phyloP scores from a whole-genome alignment of 2,888 invertebrate species.

The Piscicola geometra region DNA sequence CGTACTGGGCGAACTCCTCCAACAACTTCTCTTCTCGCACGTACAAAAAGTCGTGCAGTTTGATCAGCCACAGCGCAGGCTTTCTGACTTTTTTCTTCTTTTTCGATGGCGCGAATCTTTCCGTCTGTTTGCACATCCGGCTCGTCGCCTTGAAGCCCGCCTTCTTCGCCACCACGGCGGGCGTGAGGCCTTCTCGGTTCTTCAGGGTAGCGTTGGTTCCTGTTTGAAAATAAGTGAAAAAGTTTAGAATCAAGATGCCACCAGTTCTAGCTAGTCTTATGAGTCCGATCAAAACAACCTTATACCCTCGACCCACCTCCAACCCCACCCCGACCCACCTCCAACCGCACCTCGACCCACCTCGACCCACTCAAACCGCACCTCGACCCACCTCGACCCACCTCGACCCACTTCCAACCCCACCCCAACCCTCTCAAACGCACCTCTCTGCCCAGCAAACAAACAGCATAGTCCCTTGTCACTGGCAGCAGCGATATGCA shows the following conservation, averaged over 20 bases:
- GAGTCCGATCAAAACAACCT: too few relatives aligned
- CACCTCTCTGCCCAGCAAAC: slow-evolving; percentile 31
- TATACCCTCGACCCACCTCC: too few relatives aligned
- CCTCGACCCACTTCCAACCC: too few relatives aligned
- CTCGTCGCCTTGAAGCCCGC: slow-evolving; percentile 53
- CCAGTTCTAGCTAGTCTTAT: neutral
- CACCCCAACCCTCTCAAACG: neutral
- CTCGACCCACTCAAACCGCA: neutral
- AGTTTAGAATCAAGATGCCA: neutral
- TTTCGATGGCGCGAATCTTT: slow-evolving; percentile 46
- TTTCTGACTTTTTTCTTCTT: slow-evolving; percentile 28
- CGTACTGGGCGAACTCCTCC: slow-evolving; percentile 50
- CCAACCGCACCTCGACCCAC: neutral
- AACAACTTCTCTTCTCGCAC: slow-evolving; percentile 47
- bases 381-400: neutral
- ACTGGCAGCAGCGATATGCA: slow-evolving; percentile 52
- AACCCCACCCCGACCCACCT: neutral
- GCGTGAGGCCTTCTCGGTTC: slow-evolving; percentile 53
- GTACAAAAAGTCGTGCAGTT: slow-evolving; percentile 53
- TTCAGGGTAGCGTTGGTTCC: slow-evolving; percentile 57
- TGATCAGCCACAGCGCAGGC: slow-evolving; percentile 47
- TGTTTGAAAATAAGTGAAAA: slow-evolving; percentile 40
- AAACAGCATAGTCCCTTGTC: slow-evolving; percentile 42
- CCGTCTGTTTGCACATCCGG: slow-evolving; percentile 55
- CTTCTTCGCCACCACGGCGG: slow-evolving; percentile 53